phyloP scores from a whole-genome alignment of 2,113 vertebrate species.

The Seriola rivoliana region DNA sequence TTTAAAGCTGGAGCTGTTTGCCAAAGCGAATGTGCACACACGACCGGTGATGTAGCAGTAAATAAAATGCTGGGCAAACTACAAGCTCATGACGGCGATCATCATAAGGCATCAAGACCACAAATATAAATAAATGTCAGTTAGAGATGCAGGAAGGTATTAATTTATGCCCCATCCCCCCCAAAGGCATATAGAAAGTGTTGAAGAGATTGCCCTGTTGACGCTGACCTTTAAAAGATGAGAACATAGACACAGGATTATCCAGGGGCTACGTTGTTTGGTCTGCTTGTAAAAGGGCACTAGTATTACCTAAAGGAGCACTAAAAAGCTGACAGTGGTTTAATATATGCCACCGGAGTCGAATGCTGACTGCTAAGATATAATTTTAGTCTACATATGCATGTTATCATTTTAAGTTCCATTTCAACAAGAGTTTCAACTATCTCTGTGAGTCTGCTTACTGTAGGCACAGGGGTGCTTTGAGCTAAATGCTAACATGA shows the following conservation, averaged over 20 bases:
- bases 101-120: constrained; percentile 53
- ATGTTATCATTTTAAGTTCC: background rate
- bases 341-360: background rate
- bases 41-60: constrained; percentile 57
- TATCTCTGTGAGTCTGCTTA: background rate
- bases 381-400: background rate
- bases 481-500: constrained; percentile 31
- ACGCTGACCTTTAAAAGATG: constrained; percentile 57
- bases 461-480: constrained; percentile 5
- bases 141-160: constrained; percentile 18
- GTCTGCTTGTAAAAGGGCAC: constrained; percentile 13
- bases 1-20: constrained; percentile 47
- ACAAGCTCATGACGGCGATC: constrained; percentile 48
- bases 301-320: background rate
- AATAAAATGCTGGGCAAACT: constrained; percentile 51
- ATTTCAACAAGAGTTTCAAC: background rate
- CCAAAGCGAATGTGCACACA: constrained; percentile 27
- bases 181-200: background rate
- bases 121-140: constrained; percentile 60
- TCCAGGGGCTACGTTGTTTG: background rate
- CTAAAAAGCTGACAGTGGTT: background rate
- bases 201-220: constrained; percentile 2
- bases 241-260: background rate
- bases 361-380: constrained; percentile 1
- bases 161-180: constrained; percentile 14